Percentiles rank a stretch among this genome's conserved stretches.
Conservation (phyloP, 2,797 vertebrate species). For the Pantherophis vulpinus region DNA sequence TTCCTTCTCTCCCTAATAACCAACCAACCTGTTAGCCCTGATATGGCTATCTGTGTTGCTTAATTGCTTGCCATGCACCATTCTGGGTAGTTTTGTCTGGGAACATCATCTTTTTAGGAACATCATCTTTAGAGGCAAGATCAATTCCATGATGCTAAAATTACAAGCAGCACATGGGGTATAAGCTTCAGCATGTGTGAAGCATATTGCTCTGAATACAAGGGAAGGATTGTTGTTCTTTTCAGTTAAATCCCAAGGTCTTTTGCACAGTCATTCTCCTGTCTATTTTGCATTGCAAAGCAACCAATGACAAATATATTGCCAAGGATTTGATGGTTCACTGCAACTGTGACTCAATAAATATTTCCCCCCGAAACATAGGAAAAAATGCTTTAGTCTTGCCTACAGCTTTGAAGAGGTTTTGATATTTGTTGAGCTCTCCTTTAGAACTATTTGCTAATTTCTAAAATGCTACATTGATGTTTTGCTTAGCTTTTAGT, state of each 20-base stretch:
- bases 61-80: background rate
- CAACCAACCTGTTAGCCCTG: background rate
- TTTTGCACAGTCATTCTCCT: rapidly evolving
- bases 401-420: constrained; percentile 18
- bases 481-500: constrained; percentile 35
- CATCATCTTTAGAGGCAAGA: background rate
- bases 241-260: background rate
- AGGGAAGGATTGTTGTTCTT: background rate
- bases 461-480: constrained; percentile 23
- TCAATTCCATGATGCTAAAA: background rate
- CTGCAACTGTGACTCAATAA: constrained; percentile 14
- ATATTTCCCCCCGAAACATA: constrained; percentile 4
- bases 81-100: background rate
- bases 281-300: background rate
- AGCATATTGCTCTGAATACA: background rate
- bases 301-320: background rate
- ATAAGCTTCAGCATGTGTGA: background rate
- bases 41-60: background rate
- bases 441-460: constrained; percentile 46
- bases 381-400: background rate
- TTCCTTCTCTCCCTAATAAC: background rate
- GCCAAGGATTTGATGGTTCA: constrained; percentile 37
- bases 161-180: background rate
- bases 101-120: background rate
- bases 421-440: constrained; percentile 33